Conservation (phyloP, 2,113 vertebrate species). For the Mus spicilegus region DNA sequence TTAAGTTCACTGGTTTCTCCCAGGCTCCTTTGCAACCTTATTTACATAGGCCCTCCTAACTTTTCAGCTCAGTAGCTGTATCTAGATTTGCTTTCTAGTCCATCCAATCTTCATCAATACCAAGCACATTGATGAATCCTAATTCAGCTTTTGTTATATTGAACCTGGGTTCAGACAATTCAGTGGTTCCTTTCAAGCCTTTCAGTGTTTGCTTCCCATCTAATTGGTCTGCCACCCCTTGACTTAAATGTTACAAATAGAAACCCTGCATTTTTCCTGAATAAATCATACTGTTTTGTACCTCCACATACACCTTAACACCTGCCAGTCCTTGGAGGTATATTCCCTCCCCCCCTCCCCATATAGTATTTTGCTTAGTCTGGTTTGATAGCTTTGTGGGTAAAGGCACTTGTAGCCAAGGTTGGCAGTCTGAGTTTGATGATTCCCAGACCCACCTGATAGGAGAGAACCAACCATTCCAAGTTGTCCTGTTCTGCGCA, state of each 20-base stretch:
- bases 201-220: not conserved
- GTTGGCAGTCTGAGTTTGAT: not conserved
- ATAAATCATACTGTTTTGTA: slow-evolving; percentile 15
- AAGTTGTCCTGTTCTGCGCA: not conserved
- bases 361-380: not conserved
- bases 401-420: not conserved
- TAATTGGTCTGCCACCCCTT: not conserved
- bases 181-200: slow-evolving; percentile 44
- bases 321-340: not conserved
- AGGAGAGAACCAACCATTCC: not conserved
- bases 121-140: not conserved
- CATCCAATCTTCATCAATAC: not conserved
- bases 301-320: not conserved
- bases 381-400: not conserved
- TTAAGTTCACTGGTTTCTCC: slow-evolving; percentile 20
- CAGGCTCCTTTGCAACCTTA: not conserved
- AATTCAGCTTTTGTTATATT: slow-evolving; percentile 40
- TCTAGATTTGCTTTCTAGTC: slow-evolving; percentile 32
- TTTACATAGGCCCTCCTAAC: not conserved
- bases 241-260: not conserved
- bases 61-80: not conserved
- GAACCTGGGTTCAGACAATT: not conserved
- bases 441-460: not conserved
- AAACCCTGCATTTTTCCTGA: slow-evolving; percentile 15
- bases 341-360: slow-evolving; percentile 26